Evolutionary conservation across 2,797 vertebrate species (phyloP).

Genomic region (Monodelphis domestica): DNA sequence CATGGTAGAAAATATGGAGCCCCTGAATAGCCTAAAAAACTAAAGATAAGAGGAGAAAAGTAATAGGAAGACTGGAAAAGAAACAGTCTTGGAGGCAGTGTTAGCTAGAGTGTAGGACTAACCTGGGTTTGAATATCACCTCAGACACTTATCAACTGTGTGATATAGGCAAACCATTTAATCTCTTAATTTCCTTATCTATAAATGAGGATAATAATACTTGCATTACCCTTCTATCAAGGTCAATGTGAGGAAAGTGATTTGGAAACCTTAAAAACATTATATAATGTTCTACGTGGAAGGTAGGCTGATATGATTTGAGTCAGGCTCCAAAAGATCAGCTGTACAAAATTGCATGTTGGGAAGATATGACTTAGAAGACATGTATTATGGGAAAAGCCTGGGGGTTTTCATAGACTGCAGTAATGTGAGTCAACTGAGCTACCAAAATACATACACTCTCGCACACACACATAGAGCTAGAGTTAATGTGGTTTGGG

Average conservation of each 20-base stretch:
- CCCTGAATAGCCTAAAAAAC: conserved; percentile 63
- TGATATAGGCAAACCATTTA: neutral
- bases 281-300: neutral
- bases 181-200: neutral
- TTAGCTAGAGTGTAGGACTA: neutral
- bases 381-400: neutral
- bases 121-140: neutral
- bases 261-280: neutral
- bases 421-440: neutral
- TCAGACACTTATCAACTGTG: neutral
- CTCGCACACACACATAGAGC: neutral
- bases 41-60: neutral
- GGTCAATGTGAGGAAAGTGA: neutral
- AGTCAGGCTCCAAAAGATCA: neutral
- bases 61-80: conserved; percentile 1
- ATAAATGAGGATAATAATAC: neutral
- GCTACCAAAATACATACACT: neutral
- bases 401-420: neutral
- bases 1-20: conserved; percentile 45
- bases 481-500: neutral
- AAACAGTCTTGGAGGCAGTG: neutral
- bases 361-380: neutral
- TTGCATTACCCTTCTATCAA: neutral
- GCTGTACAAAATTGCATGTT: neutral
- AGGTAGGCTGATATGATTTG: neutral